A percentile compares a stretch with the other conserved stretches of the same genome.
Evolutionary conservation across 2,797 vertebrate genomes (phyloP).

Genomic region (Siniperca scherzeri): DNA sequence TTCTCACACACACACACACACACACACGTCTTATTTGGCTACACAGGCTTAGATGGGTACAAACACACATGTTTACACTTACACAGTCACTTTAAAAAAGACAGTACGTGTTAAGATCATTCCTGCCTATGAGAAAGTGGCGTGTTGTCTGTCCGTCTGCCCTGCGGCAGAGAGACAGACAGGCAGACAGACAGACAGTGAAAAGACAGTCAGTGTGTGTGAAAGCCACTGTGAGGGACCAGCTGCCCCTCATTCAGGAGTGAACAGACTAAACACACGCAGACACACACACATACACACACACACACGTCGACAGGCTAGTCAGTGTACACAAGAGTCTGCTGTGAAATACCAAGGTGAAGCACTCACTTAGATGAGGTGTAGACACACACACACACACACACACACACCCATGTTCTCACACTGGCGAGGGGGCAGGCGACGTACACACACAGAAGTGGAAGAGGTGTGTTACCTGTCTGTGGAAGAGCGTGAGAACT

Average conservation of each 20-base stretch:
- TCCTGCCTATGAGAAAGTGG: conserved; percentile 80
- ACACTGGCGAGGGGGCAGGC: conserved; percentile 55
- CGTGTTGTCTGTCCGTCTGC: conserved; percentile 64
- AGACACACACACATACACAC: conserved; percentile 32
- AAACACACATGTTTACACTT: conserved; percentile 80
- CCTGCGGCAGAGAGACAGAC: conserved; percentile 65
- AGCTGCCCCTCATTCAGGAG: conserved; percentile 76
- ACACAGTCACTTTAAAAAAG: conserved; percentile 84
- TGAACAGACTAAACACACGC: conserved; percentile 70
- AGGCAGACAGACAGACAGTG: conserved; percentile 69
- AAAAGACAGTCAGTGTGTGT: conserved; percentile 80
- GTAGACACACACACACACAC: conserved; percentile 45
- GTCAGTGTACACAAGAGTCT: conserved; percentile 81
- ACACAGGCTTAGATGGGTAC: conserved; percentile 85
- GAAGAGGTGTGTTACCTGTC: conserved; percentile 80
- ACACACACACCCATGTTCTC: conserved; percentile 24
- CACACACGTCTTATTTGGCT: conserved; percentile 82
- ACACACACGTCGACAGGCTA: conserved; percentile 69
- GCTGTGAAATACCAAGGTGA: conserved; percentile 82
- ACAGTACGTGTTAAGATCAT: conserved; percentile 82
- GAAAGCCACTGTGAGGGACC: conserved; percentile 75
- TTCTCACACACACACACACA: conserved; percentile 35
- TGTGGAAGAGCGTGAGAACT: conserved; percentile 83
- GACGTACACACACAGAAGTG: conserved; percentile 67
- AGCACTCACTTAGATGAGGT: conserved; percentile 61